Base-by-base conservation (phyloP, 2,888 invertebrate genomes). In the Agrotis puta region DNA sequence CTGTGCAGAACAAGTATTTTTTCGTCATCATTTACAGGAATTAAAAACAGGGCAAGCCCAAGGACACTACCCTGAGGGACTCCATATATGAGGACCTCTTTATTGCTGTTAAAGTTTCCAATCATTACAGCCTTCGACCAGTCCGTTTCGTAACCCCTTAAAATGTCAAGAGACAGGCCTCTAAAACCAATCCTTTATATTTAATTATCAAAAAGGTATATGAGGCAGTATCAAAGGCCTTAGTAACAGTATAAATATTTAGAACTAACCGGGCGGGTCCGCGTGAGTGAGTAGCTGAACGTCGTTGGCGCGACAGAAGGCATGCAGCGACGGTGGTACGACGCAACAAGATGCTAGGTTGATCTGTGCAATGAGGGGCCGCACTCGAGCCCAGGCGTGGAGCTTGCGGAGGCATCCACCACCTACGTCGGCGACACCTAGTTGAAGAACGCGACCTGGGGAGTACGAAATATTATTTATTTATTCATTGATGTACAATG, bases 271-370 rank as follows among this genome's bases (percentile, higher is more conserved):
- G 89, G 97, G 97, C 0, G 99, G 98, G 93, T 99, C 99, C 88
- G 98, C 99, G 92, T 99, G 99, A 0, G 99, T 99, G 33, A 99
- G 96, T 51, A 99, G 95, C 90, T 99, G 99, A 76, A 99, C 98
- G 88, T 98, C 98, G 87, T 99, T 97, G 81, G 98, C 97, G 86
- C 98, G 98, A 77, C 99, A 99, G 95, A 98, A 99, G 80, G 97
- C 97, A 92, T 98, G 98, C 81, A 99, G 96, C 3, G 98, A 97
- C 2, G 98, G 98, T 27, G 99, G 99, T 67, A 99, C 99, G 4
- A 99, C 98, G 95, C 99, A 99, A 91, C 99, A 99, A 18, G 98
- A 98, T 1, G 98, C 97, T 68, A 99, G 96, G 95, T 99, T 99
- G 74, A 99, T 98, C 96, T 99, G 99, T 68, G 99, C 98, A 70